These are phyloP conservation scores for Netelia virgata DNA, from an alignment of 2,888 invertebrate species.

Conservation along the genomic window DNA sequence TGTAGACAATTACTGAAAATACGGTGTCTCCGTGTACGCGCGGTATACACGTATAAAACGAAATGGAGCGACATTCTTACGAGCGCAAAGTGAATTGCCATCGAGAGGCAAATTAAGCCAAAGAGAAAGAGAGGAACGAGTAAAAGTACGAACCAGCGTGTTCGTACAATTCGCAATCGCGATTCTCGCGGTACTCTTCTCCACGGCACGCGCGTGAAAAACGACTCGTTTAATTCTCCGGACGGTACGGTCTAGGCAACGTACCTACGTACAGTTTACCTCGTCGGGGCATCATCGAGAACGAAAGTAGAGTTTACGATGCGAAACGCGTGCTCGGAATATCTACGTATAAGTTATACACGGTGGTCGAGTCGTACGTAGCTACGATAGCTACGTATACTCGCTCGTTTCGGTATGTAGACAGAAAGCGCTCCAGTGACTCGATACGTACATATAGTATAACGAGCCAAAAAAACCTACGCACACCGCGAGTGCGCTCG, in stretches of 20 bases:
- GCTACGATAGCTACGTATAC: background rate
- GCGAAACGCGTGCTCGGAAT: conserved; percentile 63
- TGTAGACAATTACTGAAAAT: no score
- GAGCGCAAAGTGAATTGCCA: conserved; percentile 33
- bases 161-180: conserved; percentile 54
- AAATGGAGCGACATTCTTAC: no score
- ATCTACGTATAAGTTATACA: conserved; percentile 20
- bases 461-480: background rate
- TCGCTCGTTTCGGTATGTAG: conserved; percentile 29
- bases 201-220: conserved; percentile 65
- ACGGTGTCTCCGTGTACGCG: no score
- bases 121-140: conserved; percentile 44
- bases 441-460: conserved; percentile 22
- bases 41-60: no score
- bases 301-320: conserved; percentile 68
- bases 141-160: conserved; percentile 54
- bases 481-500: background rate
- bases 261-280: background rate
- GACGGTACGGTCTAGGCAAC: background rate
- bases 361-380: background rate
- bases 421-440: conserved; percentile 40
- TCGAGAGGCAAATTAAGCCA: background rate
- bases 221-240: conserved; percentile 63
- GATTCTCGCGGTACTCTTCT: conserved; percentile 7
- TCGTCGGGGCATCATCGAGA: conserved; percentile 64